Evolutionary conservation across 2,888 invertebrate species (phyloP).

Genomic region (Boloria euphrosyne): DNA sequence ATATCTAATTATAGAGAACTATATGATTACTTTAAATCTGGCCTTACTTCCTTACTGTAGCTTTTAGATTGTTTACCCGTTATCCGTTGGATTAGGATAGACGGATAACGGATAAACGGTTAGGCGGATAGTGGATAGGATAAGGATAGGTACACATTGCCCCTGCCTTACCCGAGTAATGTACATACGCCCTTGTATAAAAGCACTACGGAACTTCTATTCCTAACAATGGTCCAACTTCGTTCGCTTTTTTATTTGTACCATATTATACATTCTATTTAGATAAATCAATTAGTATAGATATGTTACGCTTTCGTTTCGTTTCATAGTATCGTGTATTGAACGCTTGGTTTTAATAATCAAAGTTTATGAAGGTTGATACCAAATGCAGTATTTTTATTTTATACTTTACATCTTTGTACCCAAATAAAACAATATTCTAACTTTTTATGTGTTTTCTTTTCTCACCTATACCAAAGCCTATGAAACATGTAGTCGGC

Average conservation of each 20-base stretch:
- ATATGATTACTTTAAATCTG: conserved; percentile 58
- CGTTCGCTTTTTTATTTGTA: conserved; percentile 81
- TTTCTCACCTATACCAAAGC: conserved; percentile 35
- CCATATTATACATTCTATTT: conserved; percentile 79
- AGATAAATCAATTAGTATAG: conserved; percentile 73
- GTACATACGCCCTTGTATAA: conserved; percentile 21
- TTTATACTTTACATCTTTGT: conserved; percentile 81
- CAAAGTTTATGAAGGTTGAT: conserved; percentile 77
- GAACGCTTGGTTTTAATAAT: conserved; percentile 80
- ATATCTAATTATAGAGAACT: conserved; percentile 50
- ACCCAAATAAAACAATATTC: conserved; percentile 80
- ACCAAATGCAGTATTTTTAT: conserved; percentile 82
- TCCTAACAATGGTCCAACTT: conserved; percentile 82
- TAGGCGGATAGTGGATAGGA: too few species aligned
- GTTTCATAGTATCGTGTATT: conserved; percentile 78
- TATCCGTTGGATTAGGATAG: conserved; percentile 15
- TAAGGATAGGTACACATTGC: neutral
- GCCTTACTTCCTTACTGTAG: conserved; percentile 59
- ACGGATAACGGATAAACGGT: too few species aligned
- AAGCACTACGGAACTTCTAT: conserved; percentile 79
- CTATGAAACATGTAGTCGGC: too few species aligned
- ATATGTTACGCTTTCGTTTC: conserved; percentile 77
- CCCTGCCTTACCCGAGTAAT: conserved; percentile 17
- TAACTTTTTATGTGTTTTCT: conserved; percentile 49
- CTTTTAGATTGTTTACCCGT: conserved; percentile 49